Conservation (phyloP, 2,888 invertebrate species). For the Brenthis hecate region DNA sequence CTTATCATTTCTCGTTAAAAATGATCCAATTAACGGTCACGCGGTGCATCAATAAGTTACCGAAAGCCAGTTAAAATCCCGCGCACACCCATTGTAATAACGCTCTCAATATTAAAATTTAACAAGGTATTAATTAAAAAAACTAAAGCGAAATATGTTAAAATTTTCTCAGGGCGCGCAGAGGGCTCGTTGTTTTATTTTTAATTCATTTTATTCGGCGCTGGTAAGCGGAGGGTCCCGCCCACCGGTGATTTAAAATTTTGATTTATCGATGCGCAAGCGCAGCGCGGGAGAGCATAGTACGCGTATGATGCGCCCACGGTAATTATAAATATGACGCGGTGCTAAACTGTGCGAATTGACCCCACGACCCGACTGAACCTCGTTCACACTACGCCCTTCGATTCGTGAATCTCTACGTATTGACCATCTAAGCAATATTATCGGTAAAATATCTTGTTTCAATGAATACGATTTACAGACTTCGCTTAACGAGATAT, state of each 20-base stretch:
- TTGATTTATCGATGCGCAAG: conserved; percentile 77
- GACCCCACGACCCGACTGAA: conserved; percentile 66
- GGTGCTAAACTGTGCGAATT: conserved; percentile 78
- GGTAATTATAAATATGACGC: conserved; percentile 82
- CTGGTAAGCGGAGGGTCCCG: conserved; percentile 70
- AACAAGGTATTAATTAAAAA: conserved; percentile 83
- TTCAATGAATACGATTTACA: conserved; percentile 17
- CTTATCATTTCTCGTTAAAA: conserved; percentile 76
- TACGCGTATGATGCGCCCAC: conserved; percentile 58
- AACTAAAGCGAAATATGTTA: conserved; percentile 81
- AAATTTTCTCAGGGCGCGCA: conserved; percentile 79
- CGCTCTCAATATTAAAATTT: conserved; percentile 82
- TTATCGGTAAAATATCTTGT: conserved; percentile 12
- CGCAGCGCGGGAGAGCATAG: conserved; percentile 61
- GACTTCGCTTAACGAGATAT: background rate
- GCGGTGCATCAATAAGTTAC: conserved; percentile 75
- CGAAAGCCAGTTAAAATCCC: conserved; percentile 75
- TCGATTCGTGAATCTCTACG: conserved; percentile 20
- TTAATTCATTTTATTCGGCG: conserved; percentile 82
- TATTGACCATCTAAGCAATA: conserved; percentile 12
- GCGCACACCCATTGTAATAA: conserved; percentile 82
- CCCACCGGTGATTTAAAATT: conserved; percentile 83
- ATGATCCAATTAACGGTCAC: conserved; percentile 76
- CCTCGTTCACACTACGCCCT: conserved; percentile 40
- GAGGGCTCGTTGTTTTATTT: conserved; percentile 78